A percentile compares a stretch with the other conserved stretches of the same genome.
phyloP scores from a whole-genome alignment of 2,888 invertebrate species.

The Agonopterix subpropinquella region DNA sequence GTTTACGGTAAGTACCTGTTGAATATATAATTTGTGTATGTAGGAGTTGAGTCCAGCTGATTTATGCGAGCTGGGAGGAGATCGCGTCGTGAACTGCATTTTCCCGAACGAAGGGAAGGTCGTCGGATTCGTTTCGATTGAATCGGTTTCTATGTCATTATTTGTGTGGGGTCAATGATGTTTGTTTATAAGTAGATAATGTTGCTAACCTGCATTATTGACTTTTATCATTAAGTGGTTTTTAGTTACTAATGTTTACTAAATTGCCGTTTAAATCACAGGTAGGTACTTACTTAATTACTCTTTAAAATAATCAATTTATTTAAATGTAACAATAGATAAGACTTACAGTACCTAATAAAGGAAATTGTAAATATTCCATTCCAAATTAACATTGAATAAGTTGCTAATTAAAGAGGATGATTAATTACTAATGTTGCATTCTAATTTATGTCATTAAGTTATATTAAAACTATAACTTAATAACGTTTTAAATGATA shows the following conservation, averaged over 20 bases:
- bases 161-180: conserved; percentile 26
- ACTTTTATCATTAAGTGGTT: conserved; percentile 11
- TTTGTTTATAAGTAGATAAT: conserved; percentile 24
- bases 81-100: conserved; percentile 55
- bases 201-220: conserved; percentile 22
- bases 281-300: conserved; percentile 6
- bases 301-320: neutral
- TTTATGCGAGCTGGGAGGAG: conserved; percentile 51
- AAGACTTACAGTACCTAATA: neutral
- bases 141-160: conserved; percentile 45
- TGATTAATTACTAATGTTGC: too few species aligned
- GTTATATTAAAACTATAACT: too few species aligned
- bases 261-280: conserved; percentile 6
- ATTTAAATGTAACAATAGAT: neutral
- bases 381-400: too few species aligned
- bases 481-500: too few species aligned
- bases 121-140: conserved; percentile 38
- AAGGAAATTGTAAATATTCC: too few species aligned
- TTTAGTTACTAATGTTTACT: conserved; percentile 9
- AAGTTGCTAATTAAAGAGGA: too few species aligned
- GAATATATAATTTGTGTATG: conserved; percentile 58
- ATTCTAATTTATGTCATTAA: too few species aligned
- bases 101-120: conserved; percentile 62
- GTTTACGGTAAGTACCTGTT: conserved; percentile 67
- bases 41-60: conserved; percentile 51